A percentile compares a stretch with the other conserved stretches of the same genome.
These are phyloP conservation scores for Microplitis deprimator DNA, from an alignment of 2,888 invertebrate species.

Conservation along the genomic window DNA sequence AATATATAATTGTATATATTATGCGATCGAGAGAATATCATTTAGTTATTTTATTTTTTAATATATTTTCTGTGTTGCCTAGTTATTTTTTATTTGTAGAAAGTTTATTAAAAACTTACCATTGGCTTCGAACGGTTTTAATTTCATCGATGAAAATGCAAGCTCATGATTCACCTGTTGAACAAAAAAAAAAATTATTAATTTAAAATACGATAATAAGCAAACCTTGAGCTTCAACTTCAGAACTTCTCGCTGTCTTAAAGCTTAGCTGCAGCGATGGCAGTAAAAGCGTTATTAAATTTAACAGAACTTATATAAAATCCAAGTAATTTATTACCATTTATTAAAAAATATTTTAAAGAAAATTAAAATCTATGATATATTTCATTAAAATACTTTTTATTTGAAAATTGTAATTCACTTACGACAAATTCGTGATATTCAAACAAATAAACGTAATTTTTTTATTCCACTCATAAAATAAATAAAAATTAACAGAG, in stretches of 20 bases:
- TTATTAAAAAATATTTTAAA: too few species aligned
- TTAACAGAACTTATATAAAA: too few species aligned
- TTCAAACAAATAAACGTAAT: too few species aligned
- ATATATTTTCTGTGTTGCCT: neutral
- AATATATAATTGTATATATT: neutral
- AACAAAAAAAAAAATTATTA: conserved; percentile 26
- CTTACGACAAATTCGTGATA: too few species aligned
- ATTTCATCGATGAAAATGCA: conserved; percentile 20
- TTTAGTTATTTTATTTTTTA: neutral
- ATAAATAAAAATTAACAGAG: too few species aligned
- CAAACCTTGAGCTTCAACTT: neutral
- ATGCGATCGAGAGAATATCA: too few species aligned
- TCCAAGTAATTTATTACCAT: too few species aligned
- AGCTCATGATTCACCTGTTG: conserved; percentile 34
- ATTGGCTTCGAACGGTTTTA: conserved; percentile 2
- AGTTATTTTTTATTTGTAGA: neutral
- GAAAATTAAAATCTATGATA: too few species aligned
- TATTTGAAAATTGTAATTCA: too few species aligned
- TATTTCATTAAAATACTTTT: too few species aligned
- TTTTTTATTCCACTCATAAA: too few species aligned
- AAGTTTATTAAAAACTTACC: conserved; percentile 19
- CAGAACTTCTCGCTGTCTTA: neutral
- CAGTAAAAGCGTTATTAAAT: too few species aligned
- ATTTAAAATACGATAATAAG: neutral
- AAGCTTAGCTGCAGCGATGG: neutral